These are phyloP conservation scores for Danio choprae DNA, from an alignment of 2,797 vertebrate genomes.

Conservation along the genomic window DNA sequence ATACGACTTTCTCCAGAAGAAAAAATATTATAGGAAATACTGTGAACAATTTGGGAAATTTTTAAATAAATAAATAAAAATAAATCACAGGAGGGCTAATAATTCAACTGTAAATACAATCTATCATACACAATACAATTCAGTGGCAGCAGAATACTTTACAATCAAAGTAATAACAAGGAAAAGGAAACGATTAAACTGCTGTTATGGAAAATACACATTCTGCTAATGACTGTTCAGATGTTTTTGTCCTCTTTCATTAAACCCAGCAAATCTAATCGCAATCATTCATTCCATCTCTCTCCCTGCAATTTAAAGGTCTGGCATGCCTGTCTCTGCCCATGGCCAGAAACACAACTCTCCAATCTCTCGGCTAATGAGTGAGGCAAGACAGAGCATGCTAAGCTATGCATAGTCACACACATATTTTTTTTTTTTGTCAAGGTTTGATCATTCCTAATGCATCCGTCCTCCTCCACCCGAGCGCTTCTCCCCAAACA, in stretches of 20 bases:
- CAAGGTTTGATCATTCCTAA: constrained; percentile 48
- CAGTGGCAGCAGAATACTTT: background rate
- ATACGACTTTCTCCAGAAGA: too few species aligned
- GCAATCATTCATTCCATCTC: constrained; percentile 26
- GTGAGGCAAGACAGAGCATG: constrained; percentile 54
- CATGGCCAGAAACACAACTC: constrained; percentile 37
- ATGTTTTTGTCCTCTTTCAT: constrained; percentile 13
- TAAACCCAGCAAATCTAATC: constrained; percentile 27
- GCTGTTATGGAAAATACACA: background rate
- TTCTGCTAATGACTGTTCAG: background rate
- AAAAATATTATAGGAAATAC: too few species aligned
- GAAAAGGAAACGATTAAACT: too few species aligned
- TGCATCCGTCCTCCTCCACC: constrained; percentile 38
- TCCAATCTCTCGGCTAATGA: constrained; percentile 67
- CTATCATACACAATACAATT: background rate
- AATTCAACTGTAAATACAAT: too few species aligned
- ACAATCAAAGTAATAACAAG: background rate
- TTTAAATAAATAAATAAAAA: too few species aligned
- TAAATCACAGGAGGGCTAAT: too few species aligned
- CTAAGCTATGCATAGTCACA: constrained; percentile 74
- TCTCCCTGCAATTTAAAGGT: constrained; percentile 22
- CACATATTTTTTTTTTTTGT: constrained; percentile 45
- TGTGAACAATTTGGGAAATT: too few species aligned
- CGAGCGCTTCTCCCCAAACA: constrained; percentile 48
- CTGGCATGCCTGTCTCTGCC: constrained; percentile 36